Evolutionary conservation across 1,140 invertebrate species (phyloP), one percentile per base, ranked within the genome.

Genomic region (Drosophila ironensis): DNA sequence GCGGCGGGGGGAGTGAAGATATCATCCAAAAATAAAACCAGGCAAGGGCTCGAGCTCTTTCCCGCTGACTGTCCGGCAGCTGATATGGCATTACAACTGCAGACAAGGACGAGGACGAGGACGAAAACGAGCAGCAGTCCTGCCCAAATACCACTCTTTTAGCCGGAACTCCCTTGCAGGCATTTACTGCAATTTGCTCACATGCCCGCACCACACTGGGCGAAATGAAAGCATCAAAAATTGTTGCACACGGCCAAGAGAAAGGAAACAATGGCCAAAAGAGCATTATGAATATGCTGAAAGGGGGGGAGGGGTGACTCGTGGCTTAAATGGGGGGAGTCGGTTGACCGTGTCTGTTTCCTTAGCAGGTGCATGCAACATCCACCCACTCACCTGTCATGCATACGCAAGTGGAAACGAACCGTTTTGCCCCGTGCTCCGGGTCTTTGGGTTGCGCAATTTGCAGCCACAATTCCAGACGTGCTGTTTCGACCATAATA

Each of bases 31-130:
- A 69, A 69, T 69, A 57, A 69, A 69, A 50, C 37, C 28, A 24
- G 51, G n/a, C 64, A 59, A 59, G 46, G 38, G 48, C 56, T 47
- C 16, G 33, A n/a, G n/a, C n/a, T n/a, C n/a, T n/a, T n/a, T 22
- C 24, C 40, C 40, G 19, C 59, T 33, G 71, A 47, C 59, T 80
- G 75, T 70, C 72, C 76, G 53, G 64, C 33, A 72, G 72, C 76
- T 82, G 77, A 81, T 81, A 81, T 77, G 76, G 72, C 61, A 76
- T 82, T 76, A 82, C 72, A 72, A 70, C 50, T 80, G 76, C 51
- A 53, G 72, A 82, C 76, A 80, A 71, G 72, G 53, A 42, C 76
- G 53, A 59, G 42, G 54, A 38, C 14, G 6, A 11, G 9, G 11
- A n/a, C 8, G 22, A 33, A 12, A 35, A 14, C 20, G 4, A 6